A percentile compares a stretch with the other conserved stretches of the same genome.
Evolutionary conservation across 2,888 invertebrate genomes (phyloP).

Genomic region (Myathropa florea): DNA sequence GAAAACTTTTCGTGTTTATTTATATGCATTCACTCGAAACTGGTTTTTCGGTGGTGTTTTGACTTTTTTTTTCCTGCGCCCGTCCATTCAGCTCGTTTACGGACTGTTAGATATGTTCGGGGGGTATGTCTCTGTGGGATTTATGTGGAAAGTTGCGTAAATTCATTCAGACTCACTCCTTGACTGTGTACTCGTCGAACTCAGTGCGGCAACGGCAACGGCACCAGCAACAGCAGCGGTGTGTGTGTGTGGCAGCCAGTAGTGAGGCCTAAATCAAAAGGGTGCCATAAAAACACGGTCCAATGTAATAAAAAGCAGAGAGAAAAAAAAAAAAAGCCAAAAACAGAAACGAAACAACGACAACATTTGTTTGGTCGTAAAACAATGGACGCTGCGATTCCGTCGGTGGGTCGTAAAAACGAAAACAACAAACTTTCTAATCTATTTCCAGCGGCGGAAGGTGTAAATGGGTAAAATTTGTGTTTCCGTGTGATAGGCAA

Average conservation of each 20-base stretch:
- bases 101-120: slow-evolving; percentile 18
- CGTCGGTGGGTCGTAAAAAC: slow-evolving; percentile 52
- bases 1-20: slow-evolving; percentile 69
- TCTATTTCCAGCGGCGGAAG: slow-evolving; percentile 60
- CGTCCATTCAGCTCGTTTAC: slow-evolving; percentile 2
- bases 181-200: neutral
- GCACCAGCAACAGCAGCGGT: too few relatives aligned
- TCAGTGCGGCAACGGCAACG: neutral
- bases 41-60: slow-evolving; percentile 6
- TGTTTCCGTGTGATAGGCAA: slow-evolving; percentile 21
- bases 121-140: slow-evolving; percentile 49
- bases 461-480: slow-evolving; percentile 59
- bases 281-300: slow-evolving; percentile 48
- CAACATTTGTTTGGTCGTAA: slow-evolving; percentile 52
- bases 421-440: slow-evolving; percentile 55
- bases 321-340: neutral
- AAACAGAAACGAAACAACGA: slow-evolving; percentile 1
- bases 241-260: neutral
- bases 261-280: slow-evolving; percentile 51
- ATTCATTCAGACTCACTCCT: slow-evolving; percentile 30
- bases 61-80: neutral
- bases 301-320: slow-evolving; percentile 38
- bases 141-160: slow-evolving; percentile 62
- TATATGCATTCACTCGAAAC: slow-evolving; percentile 64
- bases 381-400: slow-evolving; percentile 63